Evolutionary conservation across 2,797 vertebrate genomes (phyloP), one percentile per base, ranked within the genome.

Genomic region (Delichon dasypus): DNA sequence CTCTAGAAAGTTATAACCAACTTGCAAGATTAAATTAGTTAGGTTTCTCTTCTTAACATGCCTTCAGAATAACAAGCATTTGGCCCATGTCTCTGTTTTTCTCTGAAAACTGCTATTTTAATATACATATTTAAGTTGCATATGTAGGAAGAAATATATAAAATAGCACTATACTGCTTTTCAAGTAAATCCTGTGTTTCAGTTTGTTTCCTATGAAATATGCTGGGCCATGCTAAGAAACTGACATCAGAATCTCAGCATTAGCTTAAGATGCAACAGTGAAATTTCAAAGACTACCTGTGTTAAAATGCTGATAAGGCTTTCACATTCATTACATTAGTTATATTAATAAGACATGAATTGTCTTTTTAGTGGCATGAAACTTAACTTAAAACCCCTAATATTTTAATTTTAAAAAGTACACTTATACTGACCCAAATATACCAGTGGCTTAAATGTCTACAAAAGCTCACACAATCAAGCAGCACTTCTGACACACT

Each of bases 371-470:
- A 47, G 44, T 34, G 48, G 12, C 48, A 87, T 10, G 14, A 85
- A 95, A 75, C 5, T 95, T 75, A 66, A 67, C 89, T 88, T 25
- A 4, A 81, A 96, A 94, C 67, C 38, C 7, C 55, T 68, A 94
- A 45, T n/a, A 67, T 92, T 84, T 85, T 79, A 8, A 78, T 81
- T 93, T 96, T 86, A 94, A 89, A 76, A 93, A 88, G 94, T 61
- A 79, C 58, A 76, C 21, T 91, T 21, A 34, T 30, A 58, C 20
- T 57, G 44, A 54, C 51, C 7, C 51, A 77, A 90, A 83, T 47
- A 86, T 6, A 76, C 16, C 21, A 47, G 44, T 16, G 32, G 42
- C 45, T 93, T 62, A 57, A 85, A 70, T 42, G 42, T 32, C 71
- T 66, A 40, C 30, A n/a, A 70, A 91, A 87, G 50, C 32, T 57